phyloP scores from a whole-genome alignment of 2,888 invertebrate species.

The Epiblema foenella region DNA sequence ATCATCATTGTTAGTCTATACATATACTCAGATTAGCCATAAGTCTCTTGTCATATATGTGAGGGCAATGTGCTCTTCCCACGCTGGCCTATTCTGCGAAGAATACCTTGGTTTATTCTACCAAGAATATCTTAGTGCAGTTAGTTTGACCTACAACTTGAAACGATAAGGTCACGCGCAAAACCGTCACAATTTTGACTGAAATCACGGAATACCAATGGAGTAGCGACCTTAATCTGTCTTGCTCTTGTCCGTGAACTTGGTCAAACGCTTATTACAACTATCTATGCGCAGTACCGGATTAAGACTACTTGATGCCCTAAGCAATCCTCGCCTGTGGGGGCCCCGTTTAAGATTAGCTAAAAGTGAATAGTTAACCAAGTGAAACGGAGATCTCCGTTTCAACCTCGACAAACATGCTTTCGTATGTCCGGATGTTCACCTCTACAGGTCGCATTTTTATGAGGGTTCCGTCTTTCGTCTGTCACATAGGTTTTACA shows the following conservation, averaged over 20 bases:
- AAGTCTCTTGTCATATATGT: neutral
- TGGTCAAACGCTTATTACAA: constrained; percentile 19
- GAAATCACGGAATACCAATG: neutral
- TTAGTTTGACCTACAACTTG: neutral
- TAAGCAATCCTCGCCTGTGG: too few species aligned
- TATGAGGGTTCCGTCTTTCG: too few species aligned
- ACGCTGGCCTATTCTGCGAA: neutral
- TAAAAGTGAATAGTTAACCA: too few species aligned
- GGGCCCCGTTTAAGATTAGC: too few species aligned
- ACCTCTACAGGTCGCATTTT: too few species aligned
- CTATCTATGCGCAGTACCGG: too few species aligned
- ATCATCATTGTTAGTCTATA: neutral
- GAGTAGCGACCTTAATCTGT: neutral
- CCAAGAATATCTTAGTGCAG: neutral
- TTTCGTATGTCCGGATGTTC: too few species aligned
- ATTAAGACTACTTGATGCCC: too few species aligned
- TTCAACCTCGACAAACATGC: too few species aligned
- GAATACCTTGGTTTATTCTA: neutral
- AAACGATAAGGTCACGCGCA: neutral
- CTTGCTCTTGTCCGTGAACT: constrained; percentile 2
- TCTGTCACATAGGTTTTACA: too few species aligned
- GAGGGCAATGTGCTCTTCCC: neutral
- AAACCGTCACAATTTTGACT: neutral
- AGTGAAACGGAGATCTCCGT: too few species aligned
- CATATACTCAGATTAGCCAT: neutral